phyloP scores from a whole-genome alignment of 2,797 vertebrate species.

The Eupleurogrammus muticus region DNA sequence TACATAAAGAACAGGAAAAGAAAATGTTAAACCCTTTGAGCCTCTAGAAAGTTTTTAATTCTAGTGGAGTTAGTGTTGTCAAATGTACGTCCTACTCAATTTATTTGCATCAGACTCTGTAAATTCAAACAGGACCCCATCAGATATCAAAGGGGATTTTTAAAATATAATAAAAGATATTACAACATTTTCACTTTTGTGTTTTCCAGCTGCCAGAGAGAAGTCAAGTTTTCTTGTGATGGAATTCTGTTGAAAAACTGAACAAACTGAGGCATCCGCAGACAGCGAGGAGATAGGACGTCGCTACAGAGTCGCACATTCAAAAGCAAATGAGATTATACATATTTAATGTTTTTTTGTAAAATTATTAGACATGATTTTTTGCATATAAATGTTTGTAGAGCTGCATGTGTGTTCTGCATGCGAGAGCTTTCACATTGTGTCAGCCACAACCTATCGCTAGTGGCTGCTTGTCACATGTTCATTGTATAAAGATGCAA shows the following conservation, averaged over 20 bases:
- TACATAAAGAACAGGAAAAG: no score
- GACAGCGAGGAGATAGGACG: neutral
- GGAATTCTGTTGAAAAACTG: neutral
- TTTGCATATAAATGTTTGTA: neutral
- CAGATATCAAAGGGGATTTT: neutral
- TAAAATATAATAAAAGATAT: neutral
- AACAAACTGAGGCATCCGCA: slow-evolving; percentile 10
- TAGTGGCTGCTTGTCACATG: no score
- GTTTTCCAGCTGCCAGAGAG: slow-evolving; percentile 34
- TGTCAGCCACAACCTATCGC: neutral
- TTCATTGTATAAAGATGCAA: no score
- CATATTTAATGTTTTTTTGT: neutral
- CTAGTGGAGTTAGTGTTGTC: no score
- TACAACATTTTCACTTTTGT: neutral
- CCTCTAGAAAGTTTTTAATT: no score
- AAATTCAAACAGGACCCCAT: neutral
- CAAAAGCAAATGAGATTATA: neutral
- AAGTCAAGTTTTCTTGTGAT: slow-evolving; percentile 45
- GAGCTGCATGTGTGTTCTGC: neutral
- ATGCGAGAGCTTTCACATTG: no score
- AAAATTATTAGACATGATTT: neutral
- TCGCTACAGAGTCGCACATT: neutral
- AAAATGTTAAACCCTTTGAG: no score
- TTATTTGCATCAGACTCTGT: neutral
- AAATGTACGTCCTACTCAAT: neutral